Conservation (phyloP, 2,888 invertebrate species). For the Phengaris alcon region DNA sequence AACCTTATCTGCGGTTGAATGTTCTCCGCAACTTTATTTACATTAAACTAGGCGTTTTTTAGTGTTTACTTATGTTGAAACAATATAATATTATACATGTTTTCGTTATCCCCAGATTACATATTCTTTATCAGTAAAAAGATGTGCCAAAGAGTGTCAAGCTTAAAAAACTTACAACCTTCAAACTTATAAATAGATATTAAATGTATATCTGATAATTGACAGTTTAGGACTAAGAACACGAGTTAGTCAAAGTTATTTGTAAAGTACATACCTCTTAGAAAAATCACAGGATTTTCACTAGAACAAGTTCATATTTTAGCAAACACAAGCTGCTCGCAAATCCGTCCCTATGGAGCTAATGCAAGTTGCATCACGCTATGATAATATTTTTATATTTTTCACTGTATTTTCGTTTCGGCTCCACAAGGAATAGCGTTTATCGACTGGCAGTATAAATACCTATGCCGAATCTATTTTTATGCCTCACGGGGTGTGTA, state of each 20-base stretch:
- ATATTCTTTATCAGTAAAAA: too few relatives aligned
- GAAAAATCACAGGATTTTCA: conserved; percentile 22
- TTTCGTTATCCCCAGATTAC: too few relatives aligned
- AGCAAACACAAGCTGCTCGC: conserved; percentile 43
- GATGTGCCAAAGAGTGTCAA: too few relatives aligned
- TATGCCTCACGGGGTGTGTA: conserved; percentile 46
- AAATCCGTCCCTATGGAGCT: conserved; percentile 54
- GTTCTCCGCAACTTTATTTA: not conserved
- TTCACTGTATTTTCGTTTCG: conserved; percentile 48
- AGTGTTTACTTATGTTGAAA: not conserved
- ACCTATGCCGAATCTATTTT: conserved; percentile 42
- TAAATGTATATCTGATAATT: not conserved
- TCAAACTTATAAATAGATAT: not conserved
- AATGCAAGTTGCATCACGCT: conserved; percentile 57
- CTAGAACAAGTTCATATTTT: conserved; percentile 24
- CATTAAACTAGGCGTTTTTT: not conserved
- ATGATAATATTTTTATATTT: conserved; percentile 60
- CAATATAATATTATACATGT: too few relatives aligned
- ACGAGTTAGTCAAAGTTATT: not conserved
- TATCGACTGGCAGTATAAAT: conserved; percentile 46
- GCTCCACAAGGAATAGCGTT: conserved; percentile 54
- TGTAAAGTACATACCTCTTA: conserved; percentile 13
- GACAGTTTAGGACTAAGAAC: not conserved
- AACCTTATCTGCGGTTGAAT: too few relatives aligned
- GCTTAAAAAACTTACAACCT: too few relatives aligned